Percentiles rank a stretch among this genome's conserved stretches.
phyloP scores from a whole-genome alignment of 2,888 invertebrate species.

The Minunthozetes semirufus region DNA sequence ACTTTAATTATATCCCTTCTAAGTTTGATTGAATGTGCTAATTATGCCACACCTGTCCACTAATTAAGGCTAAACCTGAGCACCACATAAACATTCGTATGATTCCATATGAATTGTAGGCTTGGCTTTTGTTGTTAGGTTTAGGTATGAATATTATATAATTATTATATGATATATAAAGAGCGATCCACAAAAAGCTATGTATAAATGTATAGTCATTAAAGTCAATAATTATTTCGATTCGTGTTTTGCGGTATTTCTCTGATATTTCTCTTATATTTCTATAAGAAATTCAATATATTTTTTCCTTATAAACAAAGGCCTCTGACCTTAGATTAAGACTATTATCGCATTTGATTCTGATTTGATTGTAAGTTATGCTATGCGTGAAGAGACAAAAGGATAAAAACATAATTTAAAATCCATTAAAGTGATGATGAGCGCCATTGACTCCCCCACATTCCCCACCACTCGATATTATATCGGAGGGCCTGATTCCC shows the following conservation, averaged over 20 bases:
- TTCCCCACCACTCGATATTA: background rate
- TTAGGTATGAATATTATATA: constrained; percentile 25
- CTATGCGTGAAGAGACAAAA: constrained; percentile 26
- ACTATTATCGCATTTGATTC: background rate
- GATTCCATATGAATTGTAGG: constrained; percentile 8
- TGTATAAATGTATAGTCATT: constrained; percentile 11
- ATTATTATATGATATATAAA: background rate
- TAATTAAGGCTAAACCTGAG: constrained; percentile 8
- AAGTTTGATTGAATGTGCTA: constrained; percentile 25
- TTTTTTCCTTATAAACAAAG: constrained; percentile 2
- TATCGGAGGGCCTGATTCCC: background rate
- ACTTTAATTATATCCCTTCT: constrained; percentile 21
- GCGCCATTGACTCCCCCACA: constrained; percentile 16
- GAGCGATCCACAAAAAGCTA: background rate
- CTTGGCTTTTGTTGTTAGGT: constrained; percentile 22
- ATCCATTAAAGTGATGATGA: constrained; percentile 23
- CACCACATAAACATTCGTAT: background rate
- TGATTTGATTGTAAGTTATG: constrained; percentile 12
- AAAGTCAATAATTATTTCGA: constrained; percentile 10
- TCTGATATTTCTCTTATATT: too few species aligned
- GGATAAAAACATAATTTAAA: constrained; percentile 25
- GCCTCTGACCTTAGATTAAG: constrained; percentile 18
- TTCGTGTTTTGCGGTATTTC: constrained; percentile 15
- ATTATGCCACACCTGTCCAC: constrained; percentile 26
- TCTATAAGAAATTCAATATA: background rate